phyloP scores from a whole-genome alignment of 2,113 vertebrate species.

The Solea senegalensis region DNA sequence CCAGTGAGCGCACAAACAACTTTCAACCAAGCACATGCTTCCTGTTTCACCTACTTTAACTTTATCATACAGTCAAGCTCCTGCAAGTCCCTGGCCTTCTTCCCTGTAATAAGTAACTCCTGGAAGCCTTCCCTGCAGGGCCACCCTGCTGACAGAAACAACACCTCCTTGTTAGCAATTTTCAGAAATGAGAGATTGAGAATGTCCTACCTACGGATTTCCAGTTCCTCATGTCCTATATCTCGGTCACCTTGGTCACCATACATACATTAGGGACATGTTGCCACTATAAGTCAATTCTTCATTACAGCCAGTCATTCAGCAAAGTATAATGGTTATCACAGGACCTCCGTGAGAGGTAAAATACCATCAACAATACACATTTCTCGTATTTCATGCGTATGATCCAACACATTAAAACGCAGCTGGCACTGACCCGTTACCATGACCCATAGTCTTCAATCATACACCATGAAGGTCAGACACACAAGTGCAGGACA shows the following conservation, averaged over 20 bases:
- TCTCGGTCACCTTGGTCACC: background rate
- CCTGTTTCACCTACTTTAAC: constrained; percentile 9
- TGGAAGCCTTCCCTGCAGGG: background rate
- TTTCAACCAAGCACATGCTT: background rate
- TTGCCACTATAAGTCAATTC: background rate
- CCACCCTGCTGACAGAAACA: background rate
- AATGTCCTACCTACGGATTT: background rate
- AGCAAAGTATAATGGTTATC: background rate
- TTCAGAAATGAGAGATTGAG: background rate
- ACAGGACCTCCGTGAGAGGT: background rate
- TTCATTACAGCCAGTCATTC: constrained; percentile 16
- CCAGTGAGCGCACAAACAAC: background rate
- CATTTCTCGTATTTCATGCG: constrained; percentile 13
- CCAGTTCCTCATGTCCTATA: background rate
- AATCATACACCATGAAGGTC: constrained; percentile 25
- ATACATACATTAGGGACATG: constrained; percentile 3
- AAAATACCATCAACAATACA: background rate
- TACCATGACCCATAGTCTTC: constrained; percentile 6
- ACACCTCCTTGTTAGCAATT: background rate
- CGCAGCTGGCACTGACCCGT: background rate
- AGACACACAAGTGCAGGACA: background rate
- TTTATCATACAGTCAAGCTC: background rate
- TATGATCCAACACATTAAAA: background rate
- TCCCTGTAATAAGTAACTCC: constrained; percentile 10
- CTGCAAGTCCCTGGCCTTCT: background rate